A percentile compares a stretch with the other conserved stretches of the same genome.
Conservation (phyloP, 2,113 vertebrate genomes). For the Megaptera novaeangliae region DNA sequence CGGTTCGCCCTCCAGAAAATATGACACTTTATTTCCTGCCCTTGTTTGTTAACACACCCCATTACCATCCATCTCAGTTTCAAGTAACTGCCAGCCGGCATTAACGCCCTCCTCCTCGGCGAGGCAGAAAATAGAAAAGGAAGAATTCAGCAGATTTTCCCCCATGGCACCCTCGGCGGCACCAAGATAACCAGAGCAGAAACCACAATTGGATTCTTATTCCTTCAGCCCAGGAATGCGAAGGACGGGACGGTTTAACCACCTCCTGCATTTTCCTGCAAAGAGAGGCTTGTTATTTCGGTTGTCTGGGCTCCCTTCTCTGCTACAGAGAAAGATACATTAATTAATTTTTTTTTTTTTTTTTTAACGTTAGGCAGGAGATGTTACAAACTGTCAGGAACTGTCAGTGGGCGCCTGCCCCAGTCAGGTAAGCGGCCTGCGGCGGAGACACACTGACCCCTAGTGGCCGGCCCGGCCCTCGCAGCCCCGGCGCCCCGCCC, state of each 20-base stretch:
- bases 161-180: neutral
- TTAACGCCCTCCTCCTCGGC: constrained; percentile 53
- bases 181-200: constrained; percentile 49
- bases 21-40: constrained; percentile 73
- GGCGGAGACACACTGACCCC: constrained; percentile 82
- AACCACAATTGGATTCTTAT: constrained; percentile 29
- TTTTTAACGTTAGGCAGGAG: neutral
- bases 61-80: constrained; percentile 63
- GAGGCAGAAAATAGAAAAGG: constrained; percentile 68
- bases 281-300: constrained; percentile 54
- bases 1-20: constrained; percentile 64
- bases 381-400: constrained; percentile 28
- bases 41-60: constrained; percentile 68
- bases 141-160: constrained; percentile 63
- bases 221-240: constrained; percentile 43
- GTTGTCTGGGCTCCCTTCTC: constrained; percentile 31
- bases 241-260: neutral
- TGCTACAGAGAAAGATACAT: constrained; percentile 11
- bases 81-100: constrained; percentile 63
- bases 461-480: constrained; percentile 70
- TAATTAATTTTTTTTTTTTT: neutral
- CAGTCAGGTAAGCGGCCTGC: constrained; percentile 51
- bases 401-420: constrained; percentile 12
- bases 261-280: constrained; percentile 18
- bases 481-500: neutral